Evolutionary conservation across 2,113 vertebrate species (phyloP).

Genomic region (Phocoena phocoena): DNA sequence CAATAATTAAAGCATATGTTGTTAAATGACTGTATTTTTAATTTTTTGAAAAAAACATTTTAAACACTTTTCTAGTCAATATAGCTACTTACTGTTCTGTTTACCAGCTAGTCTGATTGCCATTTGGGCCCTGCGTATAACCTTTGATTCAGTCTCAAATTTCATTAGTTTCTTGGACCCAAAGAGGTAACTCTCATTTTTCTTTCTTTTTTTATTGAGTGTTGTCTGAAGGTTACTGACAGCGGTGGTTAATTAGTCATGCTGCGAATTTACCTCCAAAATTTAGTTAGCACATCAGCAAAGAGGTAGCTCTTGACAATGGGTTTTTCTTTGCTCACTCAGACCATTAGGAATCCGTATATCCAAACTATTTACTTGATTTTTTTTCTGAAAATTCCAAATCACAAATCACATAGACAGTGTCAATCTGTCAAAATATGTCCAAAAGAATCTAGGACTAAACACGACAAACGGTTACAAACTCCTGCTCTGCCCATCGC

Average conservation of each 20-base stretch:
- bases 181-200: background rate
- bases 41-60: background rate
- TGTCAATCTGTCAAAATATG: background rate
- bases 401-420: background rate
- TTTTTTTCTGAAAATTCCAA: slow-evolving; percentile 25
- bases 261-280: no score
- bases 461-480: background rate
- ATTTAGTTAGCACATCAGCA: background rate
- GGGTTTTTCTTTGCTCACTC: background rate
- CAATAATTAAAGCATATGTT: background rate
- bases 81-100: background rate
- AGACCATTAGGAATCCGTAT: background rate
- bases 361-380: background rate
- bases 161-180: background rate
- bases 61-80: background rate
- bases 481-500: background rate
- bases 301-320: background rate
- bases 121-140: background rate
- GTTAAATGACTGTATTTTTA: background rate
- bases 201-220: no score
- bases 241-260: no score
- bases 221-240: no score
- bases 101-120: background rate
- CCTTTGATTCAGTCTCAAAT: slow-evolving; percentile 4
- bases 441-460: background rate